A percentile compares a stretch with the other conserved stretches of the same genome.
These are phyloP conservation scores for Acromyrmex echinatior DNA, from an alignment of 1,140 invertebrate genomes.

Conservation along the genomic window DNA sequence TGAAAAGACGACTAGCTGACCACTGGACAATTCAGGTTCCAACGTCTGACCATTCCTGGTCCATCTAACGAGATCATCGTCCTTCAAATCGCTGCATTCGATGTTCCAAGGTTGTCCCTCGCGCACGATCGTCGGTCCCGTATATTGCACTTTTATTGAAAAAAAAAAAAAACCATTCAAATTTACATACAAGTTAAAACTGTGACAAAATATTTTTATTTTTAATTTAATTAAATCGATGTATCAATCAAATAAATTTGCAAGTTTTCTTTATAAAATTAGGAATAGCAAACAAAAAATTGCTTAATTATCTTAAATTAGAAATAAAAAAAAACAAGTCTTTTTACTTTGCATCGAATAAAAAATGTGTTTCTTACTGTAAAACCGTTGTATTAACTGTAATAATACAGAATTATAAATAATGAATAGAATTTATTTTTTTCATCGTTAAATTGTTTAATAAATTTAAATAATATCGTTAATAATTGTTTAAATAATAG, in stretches of 20 bases:
- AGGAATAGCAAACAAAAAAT: not conserved
- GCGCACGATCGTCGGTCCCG: conserved; percentile 69
- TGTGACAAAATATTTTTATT: not conserved
- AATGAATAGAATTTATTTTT: no score
- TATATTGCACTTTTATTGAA: conserved; percentile 76
- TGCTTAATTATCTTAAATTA: not conserved
- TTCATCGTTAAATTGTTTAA: no score
- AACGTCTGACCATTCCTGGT: conserved; percentile 82
- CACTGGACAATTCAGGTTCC: conserved; percentile 78
- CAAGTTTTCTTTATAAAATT: not conserved
- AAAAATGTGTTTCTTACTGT: no score
- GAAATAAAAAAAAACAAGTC: no score
- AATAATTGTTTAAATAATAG: no score
- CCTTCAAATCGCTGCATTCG: conserved; percentile 76
- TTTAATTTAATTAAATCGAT: not conserved
- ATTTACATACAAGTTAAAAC: not conserved
- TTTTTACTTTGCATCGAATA: no score
- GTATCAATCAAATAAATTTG: not conserved
- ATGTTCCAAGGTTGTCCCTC: conserved; percentile 81
- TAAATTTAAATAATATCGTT: no score
- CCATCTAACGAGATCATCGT: conserved; percentile 77
- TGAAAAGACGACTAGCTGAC: conserved; percentile 75
- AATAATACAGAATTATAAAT: no score
- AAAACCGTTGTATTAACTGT: no score
- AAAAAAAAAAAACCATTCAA: conserved; percentile 31